phyloP scores from a whole-genome alignment of 2,888 invertebrate species.

The Lymantria dispar region DNA sequence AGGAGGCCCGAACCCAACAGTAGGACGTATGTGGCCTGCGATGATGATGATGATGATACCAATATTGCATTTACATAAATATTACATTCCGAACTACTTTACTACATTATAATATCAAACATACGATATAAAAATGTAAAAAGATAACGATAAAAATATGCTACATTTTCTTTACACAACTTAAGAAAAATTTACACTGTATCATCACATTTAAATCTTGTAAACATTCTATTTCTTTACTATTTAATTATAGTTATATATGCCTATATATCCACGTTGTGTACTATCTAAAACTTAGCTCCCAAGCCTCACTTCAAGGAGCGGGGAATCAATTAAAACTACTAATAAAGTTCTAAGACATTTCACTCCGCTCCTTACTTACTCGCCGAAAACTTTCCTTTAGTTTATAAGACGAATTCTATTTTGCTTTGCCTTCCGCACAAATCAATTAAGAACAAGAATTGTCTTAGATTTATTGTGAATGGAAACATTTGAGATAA shows the following conservation, averaged over 20 bases:
- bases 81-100: too few relatives aligned
- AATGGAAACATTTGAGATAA: too few relatives aligned
- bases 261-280: conserved; percentile 11
- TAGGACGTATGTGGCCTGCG: too few relatives aligned
- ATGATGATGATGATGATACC: too few relatives aligned
- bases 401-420: conserved; percentile 43
- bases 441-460: conserved; percentile 21
- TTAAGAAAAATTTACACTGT: too few relatives aligned
- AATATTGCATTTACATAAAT: too few relatives aligned
- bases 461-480: conserved; percentile 13
- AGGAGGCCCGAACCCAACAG: too few relatives aligned
- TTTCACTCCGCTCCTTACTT: conserved; percentile 48
- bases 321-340: conserved; percentile 70
- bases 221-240: conserved; percentile 1
- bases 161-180: too few relatives aligned
- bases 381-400: conserved; percentile 48
- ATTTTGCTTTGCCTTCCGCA: conserved; percentile 40
- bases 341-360: conserved; percentile 63
- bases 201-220: background rate
- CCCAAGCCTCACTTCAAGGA: conserved; percentile 53
- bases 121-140: too few relatives aligned
- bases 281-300: conserved; percentile 40
- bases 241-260: conserved; percentile 1
- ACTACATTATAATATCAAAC: too few relatives aligned
- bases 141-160: too few relatives aligned